phyloP scores from a whole-genome alignment of 2,888 invertebrate genomes.

The Sinotaia quadrata region DNA sequence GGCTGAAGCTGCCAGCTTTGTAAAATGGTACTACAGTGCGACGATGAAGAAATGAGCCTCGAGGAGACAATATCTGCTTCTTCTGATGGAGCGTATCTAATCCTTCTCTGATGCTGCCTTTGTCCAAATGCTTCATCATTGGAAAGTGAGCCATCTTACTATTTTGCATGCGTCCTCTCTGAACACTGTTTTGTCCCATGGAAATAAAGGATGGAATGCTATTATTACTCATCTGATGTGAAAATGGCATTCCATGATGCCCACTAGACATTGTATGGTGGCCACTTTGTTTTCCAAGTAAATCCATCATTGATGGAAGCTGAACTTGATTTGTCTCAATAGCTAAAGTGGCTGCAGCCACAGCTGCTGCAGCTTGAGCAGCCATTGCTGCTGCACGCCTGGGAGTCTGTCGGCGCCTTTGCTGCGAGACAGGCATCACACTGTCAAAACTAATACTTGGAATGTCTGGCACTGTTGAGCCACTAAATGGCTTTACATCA shows the following conservation, averaged over 20 bases:
- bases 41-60: not conserved
- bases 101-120: not conserved
- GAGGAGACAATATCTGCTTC: not conserved
- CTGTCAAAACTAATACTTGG: not conserved
- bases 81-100: not conserved
- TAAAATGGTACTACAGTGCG: constrained; percentile 16
- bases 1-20: constrained; percentile 21
- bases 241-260: constrained; percentile 6
- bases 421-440: constrained; percentile 15
- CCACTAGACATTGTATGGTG: constrained; percentile 11
- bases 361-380: constrained; percentile 29
- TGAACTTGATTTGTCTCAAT: constrained; percentile 29
- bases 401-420: constrained; percentile 19
- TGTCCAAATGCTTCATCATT: not conserved
- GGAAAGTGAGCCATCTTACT: not conserved
- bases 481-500: not conserved
- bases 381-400: constrained; percentile 17
- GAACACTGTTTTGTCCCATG: not conserved
- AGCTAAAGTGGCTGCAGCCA: constrained; percentile 24
- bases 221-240: not conserved
- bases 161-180: not conserved
- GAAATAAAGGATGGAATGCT: not conserved
- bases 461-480: not conserved
- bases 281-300: not conserved
- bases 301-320: constrained; percentile 8